These are phyloP conservation scores for Cabera pusaria DNA, from an alignment of 2,888 invertebrate species.

Conservation along the genomic window DNA sequence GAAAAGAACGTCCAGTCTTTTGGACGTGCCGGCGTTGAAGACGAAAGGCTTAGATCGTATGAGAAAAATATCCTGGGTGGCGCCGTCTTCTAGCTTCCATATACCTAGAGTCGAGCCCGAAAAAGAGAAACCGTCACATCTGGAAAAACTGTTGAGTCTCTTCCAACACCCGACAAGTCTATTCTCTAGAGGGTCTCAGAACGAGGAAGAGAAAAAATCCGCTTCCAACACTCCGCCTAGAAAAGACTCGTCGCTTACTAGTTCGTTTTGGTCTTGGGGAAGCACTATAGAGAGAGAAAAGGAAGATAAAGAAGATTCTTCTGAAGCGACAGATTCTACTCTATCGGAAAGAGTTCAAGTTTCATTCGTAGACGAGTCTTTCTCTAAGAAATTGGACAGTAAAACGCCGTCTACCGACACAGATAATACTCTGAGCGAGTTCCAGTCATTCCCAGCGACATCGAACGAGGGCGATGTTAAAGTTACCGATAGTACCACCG, in stretches of 20 bases:
- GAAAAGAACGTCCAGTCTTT: conserved; percentile 65
- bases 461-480: conserved; percentile 41
- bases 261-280: conserved; percentile 79
- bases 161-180: conserved; percentile 86
- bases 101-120: conserved; percentile 63
- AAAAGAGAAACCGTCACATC: conserved; percentile 80
- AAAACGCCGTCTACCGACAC: conserved; percentile 77
- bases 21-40: conserved; percentile 74
- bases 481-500: conserved; percentile 77
- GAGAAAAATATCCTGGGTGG: conserved; percentile 85
- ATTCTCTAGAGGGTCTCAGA: conserved; percentile 75
- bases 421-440: conserved; percentile 74
- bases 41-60: conserved; percentile 68
- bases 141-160: conserved; percentile 86
- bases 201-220: conserved; percentile 70
- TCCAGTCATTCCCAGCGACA: conserved; percentile 60
- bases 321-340: conserved; percentile 73
- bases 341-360: conserved; percentile 75
- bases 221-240: conserved; percentile 69
- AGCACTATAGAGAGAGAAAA: conserved; percentile 56
- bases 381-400: conserved; percentile 70
- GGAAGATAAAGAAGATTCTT: conserved; percentile 59
- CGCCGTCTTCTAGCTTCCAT: conserved; percentile 71
- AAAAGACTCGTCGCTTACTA: conserved; percentile 68
- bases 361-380: conserved; percentile 73